A percentile compares a stretch with the other conserved stretches of the same genome.
Evolutionary conservation across 1,140 invertebrate species (phyloP).

Genomic region (Pinna nobilis): DNA sequence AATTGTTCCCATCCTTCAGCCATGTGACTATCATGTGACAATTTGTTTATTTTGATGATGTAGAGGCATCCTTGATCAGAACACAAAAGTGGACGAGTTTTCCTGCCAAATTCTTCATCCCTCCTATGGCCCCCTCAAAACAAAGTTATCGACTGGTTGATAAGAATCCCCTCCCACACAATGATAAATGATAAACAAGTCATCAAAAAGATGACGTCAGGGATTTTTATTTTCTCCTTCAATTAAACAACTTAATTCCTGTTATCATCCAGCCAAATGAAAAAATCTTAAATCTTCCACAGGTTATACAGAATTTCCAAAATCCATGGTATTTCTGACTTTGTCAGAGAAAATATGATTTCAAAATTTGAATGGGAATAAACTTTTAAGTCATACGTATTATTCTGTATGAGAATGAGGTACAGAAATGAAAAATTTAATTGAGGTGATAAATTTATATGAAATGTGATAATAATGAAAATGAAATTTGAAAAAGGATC

Average conservation of each 20-base stretch:
- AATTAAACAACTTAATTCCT: not conserved
- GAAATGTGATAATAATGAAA: no score
- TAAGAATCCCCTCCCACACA: no score
- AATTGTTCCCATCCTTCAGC: not conserved
- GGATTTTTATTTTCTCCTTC: not conserved
- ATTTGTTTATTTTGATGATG: slow-evolving; percentile 28
- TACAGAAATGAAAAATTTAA: no score
- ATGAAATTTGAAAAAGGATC: no score
- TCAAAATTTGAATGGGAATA: no score
- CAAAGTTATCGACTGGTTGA: not conserved
- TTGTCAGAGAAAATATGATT: no score
- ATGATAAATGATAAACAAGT: no score
- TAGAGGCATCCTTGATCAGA: slow-evolving; percentile 44
- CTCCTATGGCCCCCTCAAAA: not conserved
- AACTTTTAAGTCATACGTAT: no score
- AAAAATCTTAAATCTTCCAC: not conserved
- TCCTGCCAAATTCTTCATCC: slow-evolving; percentile 43
- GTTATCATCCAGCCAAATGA: not conserved
- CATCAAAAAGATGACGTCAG: not conserved
- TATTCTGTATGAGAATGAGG: no score
- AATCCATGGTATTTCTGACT: no score
- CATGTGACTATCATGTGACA: slow-evolving; percentile 7
- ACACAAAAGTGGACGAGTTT: slow-evolving; percentile 39
- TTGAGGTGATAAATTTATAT: no score
- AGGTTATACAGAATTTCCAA: no score